These are phyloP conservation scores for Bombus difficillimus DNA, from an alignment of 1,140 invertebrate genomes.

Conservation along the genomic window DNA sequence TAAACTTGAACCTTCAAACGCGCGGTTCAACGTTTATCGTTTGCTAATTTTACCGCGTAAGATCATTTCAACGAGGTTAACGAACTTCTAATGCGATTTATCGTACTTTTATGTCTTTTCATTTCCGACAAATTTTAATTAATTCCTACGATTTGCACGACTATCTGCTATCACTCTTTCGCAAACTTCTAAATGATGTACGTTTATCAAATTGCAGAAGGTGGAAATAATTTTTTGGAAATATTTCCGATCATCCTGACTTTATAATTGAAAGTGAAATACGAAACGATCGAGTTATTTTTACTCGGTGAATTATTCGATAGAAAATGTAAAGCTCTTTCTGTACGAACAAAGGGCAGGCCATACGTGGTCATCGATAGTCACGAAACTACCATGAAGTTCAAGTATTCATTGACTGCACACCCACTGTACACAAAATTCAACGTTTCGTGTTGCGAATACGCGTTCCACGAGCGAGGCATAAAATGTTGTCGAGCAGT, in stretches of 20 bases:
- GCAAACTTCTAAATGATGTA: background rate
- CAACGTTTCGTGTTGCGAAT: background rate
- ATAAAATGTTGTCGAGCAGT: background rate
- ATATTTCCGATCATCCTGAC: background rate
- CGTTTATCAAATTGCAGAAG: background rate
- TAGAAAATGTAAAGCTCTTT: background rate
- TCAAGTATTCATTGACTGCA: slow-evolving; percentile 20
- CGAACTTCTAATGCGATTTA: background rate
- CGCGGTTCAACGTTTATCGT: slow-evolving; percentile 24
- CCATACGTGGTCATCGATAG: background rate
- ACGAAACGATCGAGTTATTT: background rate
- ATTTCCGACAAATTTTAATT: background rate
- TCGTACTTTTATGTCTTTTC: background rate
- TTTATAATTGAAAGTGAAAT: background rate
- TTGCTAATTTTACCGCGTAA: slow-evolving; percentile 8
- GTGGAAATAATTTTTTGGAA: background rate
- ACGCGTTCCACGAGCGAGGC: background rate
- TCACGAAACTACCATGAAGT: slow-evolving; percentile 15
- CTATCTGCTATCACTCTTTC: background rate
- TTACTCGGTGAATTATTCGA: background rate
- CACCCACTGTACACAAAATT: background rate
- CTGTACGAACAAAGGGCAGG: background rate
- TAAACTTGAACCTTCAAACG: slow-evolving; percentile 45
- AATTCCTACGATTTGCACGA: background rate
- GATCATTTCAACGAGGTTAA: background rate